A percentile compares a stretch with the other conserved stretches of the same genome.
phyloP scores from a whole-genome alignment of 2,888 invertebrate species.

The Notodonta dromedarius region DNA sequence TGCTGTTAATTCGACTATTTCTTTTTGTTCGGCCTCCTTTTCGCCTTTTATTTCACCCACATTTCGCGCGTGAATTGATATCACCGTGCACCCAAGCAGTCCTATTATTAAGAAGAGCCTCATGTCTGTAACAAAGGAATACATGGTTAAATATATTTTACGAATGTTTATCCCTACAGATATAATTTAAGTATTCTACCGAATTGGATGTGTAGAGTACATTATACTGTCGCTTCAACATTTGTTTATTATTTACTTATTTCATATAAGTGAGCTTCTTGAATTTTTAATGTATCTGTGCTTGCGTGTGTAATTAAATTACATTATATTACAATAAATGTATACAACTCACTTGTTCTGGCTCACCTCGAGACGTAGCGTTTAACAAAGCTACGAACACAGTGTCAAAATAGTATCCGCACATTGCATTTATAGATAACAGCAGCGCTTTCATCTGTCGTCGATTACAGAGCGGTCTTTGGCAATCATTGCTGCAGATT shows the following conservation, averaged over 20 bases:
- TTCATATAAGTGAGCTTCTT: no score
- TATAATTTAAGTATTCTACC: no score
- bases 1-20: slow-evolving; percentile 34
- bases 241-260: no score
- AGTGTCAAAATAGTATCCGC: slow-evolving; percentile 72
- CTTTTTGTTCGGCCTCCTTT: slow-evolving; percentile 39
- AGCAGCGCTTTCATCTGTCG: slow-evolving; percentile 72
- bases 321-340: slow-evolving; percentile 3
- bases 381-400: slow-evolving; percentile 54
- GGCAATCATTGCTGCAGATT: slow-evolving; percentile 78
- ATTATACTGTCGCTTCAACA: no score
- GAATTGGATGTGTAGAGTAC: no score
- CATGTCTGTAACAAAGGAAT: slow-evolving; percentile 51
- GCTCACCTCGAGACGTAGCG: slow-evolving; percentile 46
- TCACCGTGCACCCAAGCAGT: slow-evolving; percentile 58
- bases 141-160: slow-evolving; percentile 1
- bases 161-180: no score
- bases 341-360: slow-evolving; percentile 45
- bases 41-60: slow-evolving; percentile 57
- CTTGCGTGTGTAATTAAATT: not conserved
- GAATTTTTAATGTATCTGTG: no score
- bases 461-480: slow-evolving; percentile 77
- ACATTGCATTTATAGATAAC: slow-evolving; percentile 79
- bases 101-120: slow-evolving; percentile 61
- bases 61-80: slow-evolving; percentile 61